Evolutionary conservation across 2,797 vertebrate species (phyloP), one percentile per base, ranked within the genome.

Genomic region (Scarus forsteni): DNA sequence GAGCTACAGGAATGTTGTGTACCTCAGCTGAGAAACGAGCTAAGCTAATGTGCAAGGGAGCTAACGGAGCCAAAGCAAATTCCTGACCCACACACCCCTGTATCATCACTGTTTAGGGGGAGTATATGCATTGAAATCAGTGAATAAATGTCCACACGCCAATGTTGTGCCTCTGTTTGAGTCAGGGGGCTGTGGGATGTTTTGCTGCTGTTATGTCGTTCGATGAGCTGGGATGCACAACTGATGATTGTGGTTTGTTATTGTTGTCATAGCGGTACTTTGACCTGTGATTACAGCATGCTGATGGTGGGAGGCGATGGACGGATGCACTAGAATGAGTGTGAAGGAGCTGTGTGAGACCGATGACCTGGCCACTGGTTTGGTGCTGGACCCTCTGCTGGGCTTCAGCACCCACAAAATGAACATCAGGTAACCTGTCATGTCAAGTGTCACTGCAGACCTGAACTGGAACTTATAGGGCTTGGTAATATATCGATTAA

Each of bases 371-470:
- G 96, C 97, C 73, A 98, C 96, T 68, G 95, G 96, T 83, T 91
- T 97, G 64, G 95, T 97, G 85, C 93, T 98, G 81, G 97, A 97
- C 85, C 95, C 96, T 57, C 93, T 96, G 71, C 79, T 98, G 85
- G 96, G 95, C 55, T 98, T 97, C 94, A 96, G 95, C 89, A 97
- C 97, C 38, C 97, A 98, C 76, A 98, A 98, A 88, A 98, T 98
- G 97, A 97, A 97, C 48, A 93, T 98, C 89, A 97, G 96, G 97
- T 97, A 93, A 86, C 57, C 50, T 60, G 44, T 16, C 27, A 11
- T 0, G 10, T 40, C 12, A 45, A 8, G 0, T 6, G 3, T 38
- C 18, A 55, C 40, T 34, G 7, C 7, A 27, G 27, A 27, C 15
- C 3, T 9, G 3, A 0, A 16, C 6, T 10, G 3, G 6, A 12